Conservation (phyloP, 2,888 invertebrate species). For the Lucinisca nassula region DNA sequence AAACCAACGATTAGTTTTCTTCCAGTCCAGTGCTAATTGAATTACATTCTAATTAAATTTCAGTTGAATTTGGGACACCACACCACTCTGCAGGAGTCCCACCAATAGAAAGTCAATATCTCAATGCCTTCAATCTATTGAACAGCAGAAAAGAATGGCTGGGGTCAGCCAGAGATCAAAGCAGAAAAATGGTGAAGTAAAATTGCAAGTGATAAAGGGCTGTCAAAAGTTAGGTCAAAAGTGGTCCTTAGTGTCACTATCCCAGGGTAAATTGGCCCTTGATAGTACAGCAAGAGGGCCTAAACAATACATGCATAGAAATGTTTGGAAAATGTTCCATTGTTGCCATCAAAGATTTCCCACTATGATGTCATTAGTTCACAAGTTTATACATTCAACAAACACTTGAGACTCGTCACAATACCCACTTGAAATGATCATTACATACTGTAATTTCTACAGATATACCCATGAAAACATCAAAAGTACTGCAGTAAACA, state of each 20-base stretch:
- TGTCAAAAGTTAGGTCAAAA: conserved; percentile 10
- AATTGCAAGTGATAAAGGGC: not conserved
- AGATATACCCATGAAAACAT: no score
- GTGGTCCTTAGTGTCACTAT: not conserved
- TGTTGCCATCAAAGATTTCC: not conserved
- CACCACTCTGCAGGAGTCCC: not conserved
- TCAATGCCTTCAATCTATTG: not conserved
- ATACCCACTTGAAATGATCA: conserved; percentile 2
- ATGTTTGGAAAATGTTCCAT: not conserved
- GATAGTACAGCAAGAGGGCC: not conserved
- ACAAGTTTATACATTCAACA: conserved; percentile 19
- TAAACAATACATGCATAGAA: not conserved
- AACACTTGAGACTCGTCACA: conserved; percentile 16
- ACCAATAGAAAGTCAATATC: not conserved
- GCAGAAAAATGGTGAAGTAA: not conserved
- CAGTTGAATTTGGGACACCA: not conserved
- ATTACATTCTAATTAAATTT: not conserved
- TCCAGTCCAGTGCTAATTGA: conserved; percentile 1
- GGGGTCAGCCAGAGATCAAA: not conserved
- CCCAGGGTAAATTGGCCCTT: not conserved
- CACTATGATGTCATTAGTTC: conserved; percentile 33
- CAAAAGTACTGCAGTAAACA: no score
- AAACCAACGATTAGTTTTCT: no score
- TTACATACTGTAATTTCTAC: no score
- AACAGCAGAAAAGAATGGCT: not conserved